Evolutionary conservation across 2,888 invertebrate species (phyloP), one percentile per base, ranked within the genome.

Genomic region (Dryobotodes eremita): DNA sequence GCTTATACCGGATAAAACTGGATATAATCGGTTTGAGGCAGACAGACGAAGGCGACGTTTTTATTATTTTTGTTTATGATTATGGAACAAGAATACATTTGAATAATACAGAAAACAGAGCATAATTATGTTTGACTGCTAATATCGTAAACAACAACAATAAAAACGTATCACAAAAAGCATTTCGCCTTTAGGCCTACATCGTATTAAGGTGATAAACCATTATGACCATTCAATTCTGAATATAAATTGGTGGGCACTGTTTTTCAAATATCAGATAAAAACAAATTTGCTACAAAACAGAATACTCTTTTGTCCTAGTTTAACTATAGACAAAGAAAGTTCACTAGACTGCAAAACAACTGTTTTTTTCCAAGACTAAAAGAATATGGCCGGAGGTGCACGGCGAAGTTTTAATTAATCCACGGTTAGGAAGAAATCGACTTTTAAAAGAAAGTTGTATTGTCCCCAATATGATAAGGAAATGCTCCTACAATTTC

Each of bases 341-440:
- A 76, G 55, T 86, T 79, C 50, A 71, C 62, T 82, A 46, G 55
- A 86, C 55, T 71, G 71, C 50, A 73, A 75, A 73, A 61, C 55
- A 68, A 31, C n/a, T 46, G 57, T 79, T 76, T 85, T 84, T 83
- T 83, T 55, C 26, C 50, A 57, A 68, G 53, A 64, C 42, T 61
- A 31, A 53, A 74, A 86, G 68, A 86, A 71, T 73, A 84, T 71
- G 75, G 57, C 57, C 64, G n/a, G 71, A 61, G 65, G 68, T 71
- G 74, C 75, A 79, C 64, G 80, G 31, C 64, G 26, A 80, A 83
- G 79, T 85, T 88, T 88, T 87, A 87, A 88, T 88, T 87, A 85
- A 72, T 75, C 46, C 23, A 66, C 36, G 50, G 69, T 65, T 42
- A 50, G 20, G 66, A 79, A 75, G 57, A 76, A 68, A 75, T 65